Conservation (phyloP, 1,140 invertebrate genomes). For the Luehdorfia chinensis region DNA sequence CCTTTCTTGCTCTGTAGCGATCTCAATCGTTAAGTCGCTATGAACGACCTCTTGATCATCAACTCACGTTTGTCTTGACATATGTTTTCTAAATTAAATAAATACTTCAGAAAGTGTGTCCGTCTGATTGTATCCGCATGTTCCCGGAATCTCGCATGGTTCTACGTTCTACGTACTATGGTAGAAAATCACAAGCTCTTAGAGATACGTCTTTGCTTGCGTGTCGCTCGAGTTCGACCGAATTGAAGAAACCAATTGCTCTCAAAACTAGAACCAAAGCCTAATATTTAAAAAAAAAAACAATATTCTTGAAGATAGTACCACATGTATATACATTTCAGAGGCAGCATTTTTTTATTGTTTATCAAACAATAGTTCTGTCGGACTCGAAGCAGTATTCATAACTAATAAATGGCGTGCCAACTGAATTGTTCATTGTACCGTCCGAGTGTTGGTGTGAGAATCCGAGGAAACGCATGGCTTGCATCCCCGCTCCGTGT, state of each 20-base stretch:
- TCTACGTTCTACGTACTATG: neutral
- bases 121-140: slow-evolving; percentile 1
- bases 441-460: slow-evolving; percentile 4
- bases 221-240: slow-evolving; percentile 8
- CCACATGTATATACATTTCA: neutral
- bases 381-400: slow-evolving; percentile 3
- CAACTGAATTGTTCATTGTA: neutral
- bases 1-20: no score
- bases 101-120: no score
- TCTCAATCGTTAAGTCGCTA: no score
- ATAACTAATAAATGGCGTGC: slow-evolving; percentile 5
- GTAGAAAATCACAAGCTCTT: slow-evolving; percentile 4
- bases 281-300: neutral
- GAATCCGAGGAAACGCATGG: neutral
- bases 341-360: no score
- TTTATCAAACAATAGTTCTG: neutral
- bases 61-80: no score
- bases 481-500: slow-evolving; percentile 7
- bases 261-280: no score
- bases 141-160: slow-evolving; percentile 11
- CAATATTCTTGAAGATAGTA: neutral
- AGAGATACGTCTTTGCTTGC: slow-evolving; percentile 13
- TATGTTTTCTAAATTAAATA: no score
- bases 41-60: no score
- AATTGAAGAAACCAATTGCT: no score